A percentile compares a stretch with the other conserved stretches of the same genome.
These are phyloP conservation scores for Passer domesticus DNA, from an alignment of 2,113 vertebrate genomes.

Conservation along the genomic window DNA sequence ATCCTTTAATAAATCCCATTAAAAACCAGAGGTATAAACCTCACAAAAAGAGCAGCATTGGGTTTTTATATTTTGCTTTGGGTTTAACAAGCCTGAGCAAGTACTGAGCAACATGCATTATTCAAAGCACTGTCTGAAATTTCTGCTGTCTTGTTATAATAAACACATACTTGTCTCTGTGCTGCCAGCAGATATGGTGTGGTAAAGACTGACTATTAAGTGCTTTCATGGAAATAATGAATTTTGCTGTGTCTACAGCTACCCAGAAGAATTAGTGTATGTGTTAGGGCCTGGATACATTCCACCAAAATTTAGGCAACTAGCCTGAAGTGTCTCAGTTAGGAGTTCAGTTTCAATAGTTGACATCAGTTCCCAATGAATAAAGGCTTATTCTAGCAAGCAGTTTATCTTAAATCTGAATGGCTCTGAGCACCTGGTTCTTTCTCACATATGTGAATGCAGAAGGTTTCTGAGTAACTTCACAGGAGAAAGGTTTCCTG, in stretches of 20 bases:
- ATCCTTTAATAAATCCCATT: background rate
- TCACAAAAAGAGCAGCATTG: background rate
- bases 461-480: background rate
- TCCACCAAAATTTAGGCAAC: background rate
- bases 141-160: background rate
- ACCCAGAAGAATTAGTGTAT: background rate
- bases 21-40: background rate
- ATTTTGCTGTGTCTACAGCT: conserved; percentile 3
- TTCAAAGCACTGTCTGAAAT: background rate
- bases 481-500: background rate
- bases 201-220: background rate
- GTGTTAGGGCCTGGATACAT: background rate
- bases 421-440: background rate
- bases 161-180: background rate
- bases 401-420: background rate
- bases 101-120: background rate
- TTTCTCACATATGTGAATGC: fast-evolving
- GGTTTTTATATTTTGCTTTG: background rate
- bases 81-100: background rate
- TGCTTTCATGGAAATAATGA: conserved; percentile 7
- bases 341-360: background rate
- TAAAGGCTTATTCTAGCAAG: background rate
- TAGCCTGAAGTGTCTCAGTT: background rate
- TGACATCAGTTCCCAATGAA: background rate
- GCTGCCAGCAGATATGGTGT: background rate